A percentile compares a stretch with the other conserved stretches of the same genome.
Evolutionary conservation across 1,140 invertebrate species (phyloP).

Genomic region (Leguminivora glycinivorella): DNA sequence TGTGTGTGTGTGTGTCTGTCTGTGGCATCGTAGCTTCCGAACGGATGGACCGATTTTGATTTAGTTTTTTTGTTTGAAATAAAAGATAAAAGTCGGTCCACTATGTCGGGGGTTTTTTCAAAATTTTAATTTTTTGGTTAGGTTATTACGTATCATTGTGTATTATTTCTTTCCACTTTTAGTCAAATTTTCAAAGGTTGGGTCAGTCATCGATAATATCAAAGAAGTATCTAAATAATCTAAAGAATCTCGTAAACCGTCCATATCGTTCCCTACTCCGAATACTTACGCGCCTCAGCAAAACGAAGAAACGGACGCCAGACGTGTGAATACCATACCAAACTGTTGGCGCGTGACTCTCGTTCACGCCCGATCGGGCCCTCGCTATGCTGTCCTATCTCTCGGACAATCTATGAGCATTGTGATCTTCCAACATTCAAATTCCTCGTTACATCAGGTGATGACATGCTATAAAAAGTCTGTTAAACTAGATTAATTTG

Average conservation of each 20-base stretch:
- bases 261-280: slow-evolving; percentile 15
- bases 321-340: slow-evolving; percentile 62
- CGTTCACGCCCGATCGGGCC: slow-evolving; percentile 67
- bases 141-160: too few species aligned
- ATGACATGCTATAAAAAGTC: slow-evolving; percentile 1
- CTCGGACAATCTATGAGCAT: slow-evolving; percentile 53
- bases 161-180: too few species aligned
- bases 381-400: slow-evolving; percentile 60
- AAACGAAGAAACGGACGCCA: slow-evolving; percentile 43
- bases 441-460: slow-evolving; percentile 39
- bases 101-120: too few species aligned
- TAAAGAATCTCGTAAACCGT: background rate
- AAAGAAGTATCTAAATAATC: background rate
- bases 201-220: background rate
- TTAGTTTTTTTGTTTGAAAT: too few species aligned
- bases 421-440: slow-evolving; percentile 52
- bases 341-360: slow-evolving; percentile 73
- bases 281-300: slow-evolving; percentile 37
- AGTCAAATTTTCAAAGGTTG: background rate
- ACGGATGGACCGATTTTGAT: too few species aligned
- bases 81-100: too few species aligned
- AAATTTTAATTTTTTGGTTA: too few species aligned
- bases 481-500: slow-evolving; percentile 12
- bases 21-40: too few species aligned
- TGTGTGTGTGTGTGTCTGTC: too few species aligned